Conservation (phyloP, 2,797 vertebrate genomes). For the Avahi laniger region DNA sequence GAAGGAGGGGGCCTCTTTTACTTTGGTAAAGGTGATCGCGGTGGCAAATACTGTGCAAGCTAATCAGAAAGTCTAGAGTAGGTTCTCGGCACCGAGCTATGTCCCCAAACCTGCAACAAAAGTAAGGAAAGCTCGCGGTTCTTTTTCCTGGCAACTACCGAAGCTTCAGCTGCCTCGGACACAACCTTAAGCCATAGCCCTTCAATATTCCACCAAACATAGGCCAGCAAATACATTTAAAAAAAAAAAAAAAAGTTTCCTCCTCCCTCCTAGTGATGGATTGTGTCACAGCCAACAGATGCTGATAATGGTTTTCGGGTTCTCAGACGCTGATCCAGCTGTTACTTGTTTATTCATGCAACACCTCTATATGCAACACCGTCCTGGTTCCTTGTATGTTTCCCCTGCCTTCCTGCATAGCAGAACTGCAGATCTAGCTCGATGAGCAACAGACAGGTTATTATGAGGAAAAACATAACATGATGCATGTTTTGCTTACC, state of each 20-base stretch:
- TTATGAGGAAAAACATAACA: slow-evolving; percentile 82
- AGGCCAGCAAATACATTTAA: slow-evolving; percentile 18
- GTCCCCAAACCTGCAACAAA: slow-evolving; percentile 62
- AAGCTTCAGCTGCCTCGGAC: slow-evolving; percentile 43
- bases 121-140: slow-evolving; percentile 40
- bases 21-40: slow-evolving; percentile 72
- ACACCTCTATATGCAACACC: slow-evolving; percentile 79
- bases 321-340: slow-evolving; percentile 73
- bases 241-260: slow-evolving; percentile 79
- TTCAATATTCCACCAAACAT: not conserved
- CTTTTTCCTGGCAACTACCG: not conserved
- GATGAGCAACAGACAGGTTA: slow-evolving; percentile 83
- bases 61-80: slow-evolving; percentile 82
- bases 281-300: slow-evolving; percentile 69
- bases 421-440: slow-evolving; percentile 84
- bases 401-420: slow-evolving; percentile 80
- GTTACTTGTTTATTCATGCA: slow-evolving; percentile 80
- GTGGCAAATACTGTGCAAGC: slow-evolving; percentile 75
- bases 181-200: slow-evolving; percentile 46
- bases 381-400: slow-evolving; percentile 75
- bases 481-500: slow-evolving; percentile 92
- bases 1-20: slow-evolving; percentile 63
- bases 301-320: slow-evolving; percentile 39
- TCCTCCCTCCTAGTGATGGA: slow-evolving; percentile 65
- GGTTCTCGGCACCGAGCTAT: slow-evolving; percentile 61